These are phyloP conservation scores for Meloidogyne hapla DNA, from an alignment of 1,140 invertebrate genomes.

Conservation along the genomic window DNA sequence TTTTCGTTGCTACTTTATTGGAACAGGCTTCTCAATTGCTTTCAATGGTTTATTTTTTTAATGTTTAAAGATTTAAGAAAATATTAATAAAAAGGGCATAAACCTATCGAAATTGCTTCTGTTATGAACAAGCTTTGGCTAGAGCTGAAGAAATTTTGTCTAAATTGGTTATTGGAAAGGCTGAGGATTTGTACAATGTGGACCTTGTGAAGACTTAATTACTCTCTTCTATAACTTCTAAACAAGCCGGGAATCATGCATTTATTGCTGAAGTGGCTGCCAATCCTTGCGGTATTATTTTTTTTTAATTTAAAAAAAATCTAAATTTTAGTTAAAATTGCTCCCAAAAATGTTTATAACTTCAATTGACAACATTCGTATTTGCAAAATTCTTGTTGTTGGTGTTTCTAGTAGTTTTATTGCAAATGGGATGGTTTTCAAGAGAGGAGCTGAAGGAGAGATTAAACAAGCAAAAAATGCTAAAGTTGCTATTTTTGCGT, in stretches of 20 bases:
- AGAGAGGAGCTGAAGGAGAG: slow-evolving; percentile 86
- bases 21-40: slow-evolving; percentile 88
- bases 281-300: slow-evolving; percentile 77
- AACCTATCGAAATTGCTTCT: slow-evolving; percentile 87
- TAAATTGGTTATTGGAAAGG: slow-evolving; percentile 70
- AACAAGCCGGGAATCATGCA: slow-evolving; percentile 95
- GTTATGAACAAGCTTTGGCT: slow-evolving; percentile 85
- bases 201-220: slow-evolving; percentile 75
- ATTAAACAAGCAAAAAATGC: slow-evolving; percentile 76
- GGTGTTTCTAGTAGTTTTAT: slow-evolving; percentile 71
- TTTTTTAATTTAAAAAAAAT: not conserved
- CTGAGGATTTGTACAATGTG: slow-evolving; percentile 76
- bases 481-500: slow-evolving; percentile 89
- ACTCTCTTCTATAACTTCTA: slow-evolving; percentile 85
- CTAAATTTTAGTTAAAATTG: slow-evolving; percentile 74
- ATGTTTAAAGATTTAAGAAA: not conserved
- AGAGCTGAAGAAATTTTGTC: slow-evolving; percentile 79
- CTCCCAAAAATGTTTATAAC: slow-evolving; percentile 75
- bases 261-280: slow-evolving; percentile 81
- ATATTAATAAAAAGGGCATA: slow-evolving; percentile 75
- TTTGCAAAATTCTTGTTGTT: slow-evolving; percentile 78
- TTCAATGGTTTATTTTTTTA: slow-evolving; percentile 77
- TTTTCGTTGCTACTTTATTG: slow-evolving; percentile 87
- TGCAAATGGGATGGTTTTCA: slow-evolving; percentile 96
- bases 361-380: slow-evolving; percentile 97